Evolutionary conservation across 2,797 vertebrate species (phyloP).

Genomic region (Arrhamphus sclerolepis): DNA sequence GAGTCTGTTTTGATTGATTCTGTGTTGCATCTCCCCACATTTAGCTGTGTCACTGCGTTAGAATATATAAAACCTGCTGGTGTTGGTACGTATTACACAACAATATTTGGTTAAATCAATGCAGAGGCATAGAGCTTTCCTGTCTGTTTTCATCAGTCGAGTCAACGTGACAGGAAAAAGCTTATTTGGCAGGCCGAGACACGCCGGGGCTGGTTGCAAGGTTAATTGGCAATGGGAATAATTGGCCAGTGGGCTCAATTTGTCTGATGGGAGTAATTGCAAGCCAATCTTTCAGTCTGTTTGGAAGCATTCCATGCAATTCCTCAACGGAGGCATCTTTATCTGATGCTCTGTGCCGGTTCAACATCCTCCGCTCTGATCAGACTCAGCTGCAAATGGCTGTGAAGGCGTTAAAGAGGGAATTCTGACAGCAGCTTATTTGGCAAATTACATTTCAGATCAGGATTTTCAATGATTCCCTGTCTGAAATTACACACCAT

Average conservation of each 20-base stretch:
- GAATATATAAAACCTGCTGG: constrained; percentile 16
- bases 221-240: constrained; percentile 83
- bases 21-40: neutral
- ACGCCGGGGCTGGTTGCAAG: constrained; percentile 65
- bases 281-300: constrained; percentile 72
- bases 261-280: constrained; percentile 79
- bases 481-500: neutral
- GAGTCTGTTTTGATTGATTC: neutral
- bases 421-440: constrained; percentile 23
- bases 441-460: constrained; percentile 18
- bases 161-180: constrained; percentile 70
- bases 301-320: constrained; percentile 64
- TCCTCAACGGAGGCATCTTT: constrained; percentile 63
- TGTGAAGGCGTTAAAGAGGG: constrained; percentile 8
- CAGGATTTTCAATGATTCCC: constrained; percentile 8
- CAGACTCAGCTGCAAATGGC: neutral
- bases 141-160: constrained; percentile 77
- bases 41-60: neutral
- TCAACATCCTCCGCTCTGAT: constrained; percentile 38
- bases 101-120: constrained; percentile 48
- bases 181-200: constrained; percentile 74
- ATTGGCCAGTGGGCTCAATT: constrained; percentile 80
- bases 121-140: constrained; percentile 43
- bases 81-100: constrained; percentile 43
- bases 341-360: constrained; percentile 52